Base-by-base conservation (phyloP, 2,797 vertebrate genomes). In the Falco cherrug region DNA sequence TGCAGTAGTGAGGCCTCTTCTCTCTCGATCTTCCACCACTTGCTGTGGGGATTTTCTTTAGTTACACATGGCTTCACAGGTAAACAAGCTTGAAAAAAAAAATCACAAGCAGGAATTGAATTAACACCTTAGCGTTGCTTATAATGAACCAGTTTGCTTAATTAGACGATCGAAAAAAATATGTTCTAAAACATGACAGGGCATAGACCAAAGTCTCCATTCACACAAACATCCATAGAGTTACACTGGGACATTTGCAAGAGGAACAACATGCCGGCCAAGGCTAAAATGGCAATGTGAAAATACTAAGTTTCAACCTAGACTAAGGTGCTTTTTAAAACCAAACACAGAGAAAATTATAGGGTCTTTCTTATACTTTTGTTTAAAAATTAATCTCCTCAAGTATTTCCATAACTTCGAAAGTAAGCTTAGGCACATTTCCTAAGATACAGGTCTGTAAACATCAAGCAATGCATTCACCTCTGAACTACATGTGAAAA, bases 51-150 rank as follows among this genome's bases (percentile, higher is more conserved):
- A 98, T 98, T 98, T 99, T 98, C 98, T 99, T 99, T 98, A 98
- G 98, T 99, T 98, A 99, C 99, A 99, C 98, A 98, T 96, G 98
- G 98, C 97, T 99, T 99, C 98, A 97, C 98, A 99, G 98, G 99
- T 99, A 99, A 99, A 99, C 99, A 99, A 98, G 98, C 95, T 97
- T 97, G 97, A 53, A 91, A 87, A 97, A 97, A 88, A 95, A 87
- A 97, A 97, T 97, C 94, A 88, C 97, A 97, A 97, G 98, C 98
- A 98, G 98, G 98, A 98, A 98, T 97, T 97, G 98, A 98, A 99
- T 98, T 98, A 98, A 98, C 98, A 98, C 97, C 97, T 96, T 96
- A 95, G 79, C 24, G 5, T 87, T 93, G 64, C 81, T 92, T 83
- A 84, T 98, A 98, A 98, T 97, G 98, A 98, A 90, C 90, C 86